A percentile compares a stretch with the other conserved stretches of the same genome.
These are phyloP conservation scores for Pimpla rufipes DNA, from an alignment of 2,888 invertebrate genomes.

Conservation along the genomic window DNA sequence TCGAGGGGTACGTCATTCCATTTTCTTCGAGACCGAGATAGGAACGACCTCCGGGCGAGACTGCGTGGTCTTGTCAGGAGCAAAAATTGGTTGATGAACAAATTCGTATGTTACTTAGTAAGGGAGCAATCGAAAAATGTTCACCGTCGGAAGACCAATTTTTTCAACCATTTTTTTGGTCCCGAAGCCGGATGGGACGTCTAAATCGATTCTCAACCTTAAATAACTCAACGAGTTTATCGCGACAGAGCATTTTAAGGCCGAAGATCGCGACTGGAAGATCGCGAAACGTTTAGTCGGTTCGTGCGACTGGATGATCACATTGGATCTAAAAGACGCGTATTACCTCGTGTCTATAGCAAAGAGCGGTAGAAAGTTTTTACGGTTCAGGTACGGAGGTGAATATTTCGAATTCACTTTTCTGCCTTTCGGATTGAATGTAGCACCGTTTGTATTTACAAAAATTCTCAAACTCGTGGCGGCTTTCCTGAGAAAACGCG, in stretches of 20 bases:
- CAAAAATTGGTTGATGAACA: background rate
- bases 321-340: slow-evolving; percentile 19
- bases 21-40: slow-evolving; percentile 34
- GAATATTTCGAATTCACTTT: slow-evolving; percentile 5
- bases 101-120: slow-evolving; percentile 12
- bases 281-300: background rate
- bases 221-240: slow-evolving; percentile 5
- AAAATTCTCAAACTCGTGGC: slow-evolving; percentile 36
- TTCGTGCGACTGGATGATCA: too few species aligned
- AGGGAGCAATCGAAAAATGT: slow-evolving; percentile 49
- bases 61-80: slow-evolving; percentile 32
- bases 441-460: slow-evolving; percentile 23
- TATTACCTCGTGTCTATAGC: slow-evolving; percentile 1
- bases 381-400: slow-evolving; percentile 14
- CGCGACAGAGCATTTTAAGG: slow-evolving; percentile 14
- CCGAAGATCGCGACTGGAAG: slow-evolving; percentile 27
- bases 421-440: slow-evolving; percentile 21
- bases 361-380: background rate
- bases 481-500: slow-evolving; percentile 26
- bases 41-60: slow-evolving; percentile 28
- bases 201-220: slow-evolving; percentile 22
- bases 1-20: slow-evolving; percentile 61
- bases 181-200: slow-evolving; percentile 4
- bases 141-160: slow-evolving; percentile 23
- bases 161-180: slow-evolving; percentile 29